Percentiles rank a stretch among this genome's conserved stretches.
phyloP scores from a whole-genome alignment of 1,140 invertebrate species.

The Bombus superbus region DNA sequence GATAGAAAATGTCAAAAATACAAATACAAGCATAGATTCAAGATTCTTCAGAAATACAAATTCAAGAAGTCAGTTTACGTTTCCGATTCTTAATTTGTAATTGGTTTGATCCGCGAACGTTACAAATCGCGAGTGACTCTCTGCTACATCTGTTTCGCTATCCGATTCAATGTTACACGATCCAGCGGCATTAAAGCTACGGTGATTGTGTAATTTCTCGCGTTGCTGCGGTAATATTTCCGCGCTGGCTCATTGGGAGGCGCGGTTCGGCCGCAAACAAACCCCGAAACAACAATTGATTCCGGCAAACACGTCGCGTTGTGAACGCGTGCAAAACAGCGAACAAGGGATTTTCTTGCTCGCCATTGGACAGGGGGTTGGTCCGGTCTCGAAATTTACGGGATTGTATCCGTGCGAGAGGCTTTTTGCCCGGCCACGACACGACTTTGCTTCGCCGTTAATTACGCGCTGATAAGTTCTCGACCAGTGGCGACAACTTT shows the following conservation, averaged over 20 bases:
- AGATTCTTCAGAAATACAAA: neutral
- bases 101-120: too few species aligned
- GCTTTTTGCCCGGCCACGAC: slow-evolving; percentile 66
- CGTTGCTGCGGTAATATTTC: slow-evolving; percentile 69
- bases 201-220: slow-evolving; percentile 68
- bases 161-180: slow-evolving; percentile 17
- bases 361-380: slow-evolving; percentile 61
- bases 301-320: slow-evolving; percentile 69
- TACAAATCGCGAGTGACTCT: neutral
- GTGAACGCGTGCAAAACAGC: slow-evolving; percentile 68
- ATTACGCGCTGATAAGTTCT: slow-evolving; percentile 69
- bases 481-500: slow-evolving; percentile 45
- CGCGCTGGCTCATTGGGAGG: slow-evolving; percentile 64
- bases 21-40: neutral
- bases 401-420: slow-evolving; percentile 71
- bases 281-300: slow-evolving; percentile 73
- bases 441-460: slow-evolving; percentile 66
- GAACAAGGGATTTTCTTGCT: slow-evolving; percentile 71
- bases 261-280: slow-evolving; percentile 65
- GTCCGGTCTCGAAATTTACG: slow-evolving; percentile 70
- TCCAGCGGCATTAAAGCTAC: slow-evolving; percentile 42
- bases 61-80: neutral
- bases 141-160: too few species aligned
- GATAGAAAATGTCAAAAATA: neutral
- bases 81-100: slow-evolving; percentile 1